These are phyloP conservation scores for Charaxes varanes DNA, from an alignment of 1,140 invertebrate species.

Conservation along the genomic window DNA sequence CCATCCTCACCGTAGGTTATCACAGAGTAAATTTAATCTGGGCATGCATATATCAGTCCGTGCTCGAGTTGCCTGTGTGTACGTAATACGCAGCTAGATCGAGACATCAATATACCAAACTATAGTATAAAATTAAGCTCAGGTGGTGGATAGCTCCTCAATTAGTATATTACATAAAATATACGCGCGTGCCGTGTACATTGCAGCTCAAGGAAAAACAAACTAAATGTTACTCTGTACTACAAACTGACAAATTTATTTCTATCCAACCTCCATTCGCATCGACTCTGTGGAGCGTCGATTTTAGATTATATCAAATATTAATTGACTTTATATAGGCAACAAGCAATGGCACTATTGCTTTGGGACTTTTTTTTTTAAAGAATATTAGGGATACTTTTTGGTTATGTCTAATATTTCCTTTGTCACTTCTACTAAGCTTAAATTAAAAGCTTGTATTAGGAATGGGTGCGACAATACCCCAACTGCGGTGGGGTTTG, in stretches of 20 bases:
- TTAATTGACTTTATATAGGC: too few relatives aligned
- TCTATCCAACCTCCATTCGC: neutral
- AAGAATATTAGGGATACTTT: too few relatives aligned
- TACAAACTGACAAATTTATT: slow-evolving; percentile 2
- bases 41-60: slow-evolving; percentile 52
- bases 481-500: too few relatives aligned
- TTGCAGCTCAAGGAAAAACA: slow-evolving; percentile 15
- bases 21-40: slow-evolving; percentile 39
- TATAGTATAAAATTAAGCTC: slow-evolving; percentile 18
- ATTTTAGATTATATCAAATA: too few relatives aligned
- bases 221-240: slow-evolving; percentile 7
- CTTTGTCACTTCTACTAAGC: too few relatives aligned
- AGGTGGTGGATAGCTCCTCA: slow-evolving; percentile 8
- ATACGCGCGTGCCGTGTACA: slow-evolving; percentile 23
- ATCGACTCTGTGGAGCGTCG: too few relatives aligned
- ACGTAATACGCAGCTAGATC: slow-evolving; percentile 26
- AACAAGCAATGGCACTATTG: too few relatives aligned
- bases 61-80: slow-evolving; percentile 29
- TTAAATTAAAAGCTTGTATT: too few relatives aligned
- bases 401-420: too few relatives aligned
- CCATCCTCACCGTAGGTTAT: slow-evolving; percentile 34
- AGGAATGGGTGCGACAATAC: too few relatives aligned
- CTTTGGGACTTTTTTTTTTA: too few relatives aligned
- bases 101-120: slow-evolving; percentile 20
- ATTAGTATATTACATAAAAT: slow-evolving; percentile 1